Evolutionary conservation across 2,797 vertebrate species (phyloP).

Genomic region (Meriones psammophilus): DNA sequence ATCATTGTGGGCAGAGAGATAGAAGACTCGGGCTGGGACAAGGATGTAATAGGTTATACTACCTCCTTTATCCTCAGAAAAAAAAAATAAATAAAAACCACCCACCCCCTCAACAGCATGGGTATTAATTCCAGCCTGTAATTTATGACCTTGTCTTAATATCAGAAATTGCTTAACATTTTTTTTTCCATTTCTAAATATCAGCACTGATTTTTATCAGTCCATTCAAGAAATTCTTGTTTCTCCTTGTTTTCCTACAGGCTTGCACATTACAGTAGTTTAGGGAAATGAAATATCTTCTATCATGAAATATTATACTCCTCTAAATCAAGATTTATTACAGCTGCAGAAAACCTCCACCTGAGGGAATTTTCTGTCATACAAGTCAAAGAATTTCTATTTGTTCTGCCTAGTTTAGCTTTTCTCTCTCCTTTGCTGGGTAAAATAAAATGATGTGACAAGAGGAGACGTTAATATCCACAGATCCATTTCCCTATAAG

Average conservation of each 20-base stretch:
- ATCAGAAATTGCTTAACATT: conserved; percentile 5
- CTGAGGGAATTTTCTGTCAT: conserved; percentile 84
- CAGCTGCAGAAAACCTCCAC: conserved; percentile 81
- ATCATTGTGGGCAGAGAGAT: neutral
- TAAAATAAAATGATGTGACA: conserved; percentile 86
- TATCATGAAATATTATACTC: conserved; percentile 78
- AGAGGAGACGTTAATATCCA: conserved; percentile 85
- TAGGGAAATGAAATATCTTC: conserved; percentile 74
- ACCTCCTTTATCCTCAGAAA: neutral
- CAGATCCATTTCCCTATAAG: conserved; percentile 83
- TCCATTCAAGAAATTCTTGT: conserved; percentile 18
- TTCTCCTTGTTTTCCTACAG: conserved; percentile 59
- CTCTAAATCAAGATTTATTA: conserved; percentile 86
- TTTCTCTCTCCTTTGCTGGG: conserved; percentile 82
- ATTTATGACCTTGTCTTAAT: conserved; percentile 26
- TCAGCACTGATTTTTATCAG: conserved; percentile 42
- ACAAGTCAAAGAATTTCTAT: conserved; percentile 86
- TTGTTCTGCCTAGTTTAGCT: conserved; percentile 88
- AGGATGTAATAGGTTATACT: neutral
- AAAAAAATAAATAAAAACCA: neutral
- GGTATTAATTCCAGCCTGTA: neutral
- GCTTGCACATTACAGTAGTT: conserved; percentile 24
- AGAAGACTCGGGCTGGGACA: neutral
- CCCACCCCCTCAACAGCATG: neutral
- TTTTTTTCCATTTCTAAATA: conserved; percentile 8